phyloP scores from a whole-genome alignment of 2,797 vertebrate species.

The Eupleurogrammus muticus region DNA sequence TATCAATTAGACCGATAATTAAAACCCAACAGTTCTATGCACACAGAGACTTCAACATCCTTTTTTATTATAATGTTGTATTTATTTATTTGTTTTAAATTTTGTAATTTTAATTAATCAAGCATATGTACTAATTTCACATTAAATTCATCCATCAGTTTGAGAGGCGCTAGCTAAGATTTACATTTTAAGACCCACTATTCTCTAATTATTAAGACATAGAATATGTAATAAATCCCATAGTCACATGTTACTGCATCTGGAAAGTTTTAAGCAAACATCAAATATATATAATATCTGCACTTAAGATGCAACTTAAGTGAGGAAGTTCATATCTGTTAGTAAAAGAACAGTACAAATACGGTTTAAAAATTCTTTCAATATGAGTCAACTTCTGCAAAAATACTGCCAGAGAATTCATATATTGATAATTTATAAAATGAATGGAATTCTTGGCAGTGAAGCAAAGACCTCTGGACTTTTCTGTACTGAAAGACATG shows the following conservation, averaged over 20 bases:
- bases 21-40: neutral
- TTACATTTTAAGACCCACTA: conserved; percentile 13
- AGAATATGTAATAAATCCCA: neutral
- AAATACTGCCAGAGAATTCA: neutral
- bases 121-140: neutral
- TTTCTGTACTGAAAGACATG: neutral
- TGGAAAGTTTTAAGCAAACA: neutral
- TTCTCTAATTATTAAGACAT: conserved; percentile 7
- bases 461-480: neutral
- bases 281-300: neutral
- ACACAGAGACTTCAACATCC: neutral
- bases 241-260: conserved; percentile 15
- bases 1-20: neutral
- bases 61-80: no score
- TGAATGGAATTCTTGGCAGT: neutral
- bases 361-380: conserved; percentile 3
- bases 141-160: conserved; percentile 12
- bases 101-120: neutral
- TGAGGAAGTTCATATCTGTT: neutral
- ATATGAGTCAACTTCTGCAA: conserved; percentile 13
- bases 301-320: conserved; percentile 6
- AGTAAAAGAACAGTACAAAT: conserved; percentile 11
- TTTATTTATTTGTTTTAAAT: neutral
- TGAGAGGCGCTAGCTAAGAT: conserved; percentile 6
- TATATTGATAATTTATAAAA: conserved; percentile 11